Evolutionary conservation across 1,140 invertebrate genomes (phyloP), one percentile per base, ranked within the genome.

Genomic region (Aphelenchoides fujianensis): DNA sequence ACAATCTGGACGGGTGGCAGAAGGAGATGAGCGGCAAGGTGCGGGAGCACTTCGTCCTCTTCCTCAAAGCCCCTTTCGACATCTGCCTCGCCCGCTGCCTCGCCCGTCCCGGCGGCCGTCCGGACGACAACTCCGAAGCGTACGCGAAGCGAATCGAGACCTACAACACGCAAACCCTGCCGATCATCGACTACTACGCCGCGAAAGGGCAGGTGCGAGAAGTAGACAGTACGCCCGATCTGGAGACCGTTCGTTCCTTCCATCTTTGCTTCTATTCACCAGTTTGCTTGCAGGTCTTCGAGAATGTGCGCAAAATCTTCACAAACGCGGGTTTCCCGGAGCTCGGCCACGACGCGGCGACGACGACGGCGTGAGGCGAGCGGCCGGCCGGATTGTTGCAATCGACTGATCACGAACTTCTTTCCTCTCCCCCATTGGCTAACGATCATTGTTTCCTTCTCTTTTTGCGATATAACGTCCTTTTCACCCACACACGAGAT

Each of bases 1-100:
- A 98, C 85, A 99, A 99, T 86, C 86, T 98, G 62, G 90, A 94
- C 70, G 97, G 97, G 1, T 99, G 97, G 97, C 89, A 91, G 37
- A 88, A 89, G 76, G 87, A 89, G 74, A 95, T 98, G 91, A 85
- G 87, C 0, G 90, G 91, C 23, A 94, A 96, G 86, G 90, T 91
- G 0, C 88, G 91, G 57, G 86, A 98, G 5, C 88, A 91, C 76
- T 94, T 93, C 85, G 92, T 99, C 0, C 85, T 99, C 1, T 95
- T 95, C 84, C 92, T 99, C 78, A 91, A 97, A 68, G 98, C 95
- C 84, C 88, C 89, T 5, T 87, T 91, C 81, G 89, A 98, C 69
- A 88, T 90, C 76, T 97, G 94, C 84, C 89, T 91, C 0, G 82
- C 91, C 30, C 88, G 95, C 36, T 97, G 94, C 83, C 83, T 98